Percentiles rank a stretch among this genome's conserved stretches.
Conservation (phyloP, 2,113 vertebrate genomes). For the Miniopterus natalensis region DNA sequence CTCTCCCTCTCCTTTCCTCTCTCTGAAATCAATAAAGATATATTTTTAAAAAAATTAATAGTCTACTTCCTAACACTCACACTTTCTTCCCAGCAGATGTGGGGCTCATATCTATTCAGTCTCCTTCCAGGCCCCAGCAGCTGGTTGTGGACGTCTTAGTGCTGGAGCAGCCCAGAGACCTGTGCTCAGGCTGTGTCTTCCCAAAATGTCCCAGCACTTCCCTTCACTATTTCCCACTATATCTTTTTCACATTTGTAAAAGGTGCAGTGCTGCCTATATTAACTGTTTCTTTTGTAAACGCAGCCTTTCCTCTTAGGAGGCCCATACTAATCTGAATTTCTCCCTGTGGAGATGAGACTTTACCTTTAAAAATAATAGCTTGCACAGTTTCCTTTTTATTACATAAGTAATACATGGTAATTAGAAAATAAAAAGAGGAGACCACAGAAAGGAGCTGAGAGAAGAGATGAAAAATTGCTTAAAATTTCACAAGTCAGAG, state of each 20-base stretch:
- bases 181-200: not conserved
- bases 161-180: too few relatives aligned
- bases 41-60: not conserved
- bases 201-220: not conserved
- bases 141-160: not conserved
- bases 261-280: not conserved
- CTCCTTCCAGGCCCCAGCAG: not conserved
- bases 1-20: too few relatives aligned
- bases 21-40: too few relatives aligned
- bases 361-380: not conserved
- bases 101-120: too few relatives aligned
- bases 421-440: not conserved
- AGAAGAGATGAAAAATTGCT: not conserved
- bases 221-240: not conserved
- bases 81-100: not conserved
- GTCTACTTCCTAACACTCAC: not conserved
- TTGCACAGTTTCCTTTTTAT: not conserved
- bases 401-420: not conserved
- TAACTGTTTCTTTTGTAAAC: not conserved
- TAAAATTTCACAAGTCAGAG: not conserved
- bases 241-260: not conserved
- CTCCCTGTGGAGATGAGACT: not conserved
- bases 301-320: not conserved
- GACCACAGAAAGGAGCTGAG: not conserved
- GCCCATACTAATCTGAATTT: not conserved